Percentiles rank a stretch among this genome's conserved stretches.
These are phyloP conservation scores for Gnathonemus longibarbis DNA, from an alignment of 2,113 vertebrate genomes.

Conservation along the genomic window DNA sequence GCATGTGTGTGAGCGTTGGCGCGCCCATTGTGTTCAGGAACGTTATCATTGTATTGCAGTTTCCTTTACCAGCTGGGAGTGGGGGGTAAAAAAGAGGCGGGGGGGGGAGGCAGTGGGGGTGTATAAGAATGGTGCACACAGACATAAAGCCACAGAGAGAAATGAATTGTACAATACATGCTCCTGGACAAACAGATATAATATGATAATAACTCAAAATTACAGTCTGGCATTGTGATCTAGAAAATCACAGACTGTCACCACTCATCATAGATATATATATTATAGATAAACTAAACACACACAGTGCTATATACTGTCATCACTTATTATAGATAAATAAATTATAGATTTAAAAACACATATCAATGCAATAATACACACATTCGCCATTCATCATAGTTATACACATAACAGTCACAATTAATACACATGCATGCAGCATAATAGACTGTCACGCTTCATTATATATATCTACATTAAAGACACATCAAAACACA, in stretches of 20 bases:
- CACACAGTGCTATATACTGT: not conserved
- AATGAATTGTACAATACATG: conserved; percentile 7
- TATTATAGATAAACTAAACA: not conserved
- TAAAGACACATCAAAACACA: not conserved
- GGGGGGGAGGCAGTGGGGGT: not conserved
- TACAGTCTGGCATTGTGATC: not conserved
- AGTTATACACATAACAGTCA: not conserved
- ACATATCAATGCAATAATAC: not conserved
- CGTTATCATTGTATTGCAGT: conserved; percentile 55
- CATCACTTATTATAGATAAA: not conserved
- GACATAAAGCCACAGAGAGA: not conserved
- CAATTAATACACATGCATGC: not conserved
- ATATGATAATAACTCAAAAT: not conserved
- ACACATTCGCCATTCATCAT: not conserved
- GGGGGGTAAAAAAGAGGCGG: not conserved
- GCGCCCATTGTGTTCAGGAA: conserved; percentile 47
- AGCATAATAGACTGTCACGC: not conserved
- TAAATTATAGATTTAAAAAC: not conserved
- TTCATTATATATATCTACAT: not conserved
- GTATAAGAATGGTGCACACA: not conserved
- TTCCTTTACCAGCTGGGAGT: conserved; percentile 37
- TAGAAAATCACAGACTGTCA: not conserved
- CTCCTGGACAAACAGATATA: not conserved
- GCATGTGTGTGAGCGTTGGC: conserved; percentile 25
- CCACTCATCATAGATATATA: not conserved